Percentiles rank a stretch among this genome's conserved stretches.
Conservation (phyloP, 1,140 invertebrate species). For the Diploscapter pachys region DNA sequence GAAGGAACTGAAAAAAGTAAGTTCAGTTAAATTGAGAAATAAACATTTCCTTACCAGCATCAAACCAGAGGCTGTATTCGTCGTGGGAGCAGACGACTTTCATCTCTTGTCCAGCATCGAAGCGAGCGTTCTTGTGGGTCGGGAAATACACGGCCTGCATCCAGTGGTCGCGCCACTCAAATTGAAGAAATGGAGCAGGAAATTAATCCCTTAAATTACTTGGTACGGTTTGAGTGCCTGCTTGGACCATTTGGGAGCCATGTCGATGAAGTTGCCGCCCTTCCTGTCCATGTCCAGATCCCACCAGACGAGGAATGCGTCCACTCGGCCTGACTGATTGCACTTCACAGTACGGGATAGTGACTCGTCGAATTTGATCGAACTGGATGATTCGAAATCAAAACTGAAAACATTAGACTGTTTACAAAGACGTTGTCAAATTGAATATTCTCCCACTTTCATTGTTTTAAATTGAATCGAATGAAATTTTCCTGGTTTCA, state of each 20-base stretch:
- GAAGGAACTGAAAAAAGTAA: constrained; percentile 14
- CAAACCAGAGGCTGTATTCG: constrained; percentile 75
- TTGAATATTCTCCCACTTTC: no score
- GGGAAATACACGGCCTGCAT: constrained; percentile 80
- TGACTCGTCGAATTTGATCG: constrained; percentile 65
- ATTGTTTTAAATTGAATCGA: no score
- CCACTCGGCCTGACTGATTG: constrained; percentile 67
- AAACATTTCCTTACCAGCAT: constrained; percentile 15
- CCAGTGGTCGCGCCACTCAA: constrained; percentile 89
- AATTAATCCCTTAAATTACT: no score
- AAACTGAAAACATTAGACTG: constrained; percentile 33
- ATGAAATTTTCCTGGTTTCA: no score
- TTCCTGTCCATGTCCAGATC: constrained; percentile 81
- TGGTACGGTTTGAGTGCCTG: no score
- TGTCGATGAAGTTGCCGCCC: constrained; percentile 34
- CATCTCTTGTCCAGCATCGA: constrained; percentile 67
- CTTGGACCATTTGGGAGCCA: constrained; percentile 30
- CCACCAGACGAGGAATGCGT: constrained; percentile 96
- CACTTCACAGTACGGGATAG: constrained; percentile 63
- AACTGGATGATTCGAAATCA: constrained; percentile 58
- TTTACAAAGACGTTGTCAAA: no score
- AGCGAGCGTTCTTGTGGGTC: constrained; percentile 65
- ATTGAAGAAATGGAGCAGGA: neutral
- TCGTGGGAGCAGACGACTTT: constrained; percentile 77
- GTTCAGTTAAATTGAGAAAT: neutral